phyloP scores from a whole-genome alignment of 2,113 vertebrate species.

The Prunella himalayana region DNA sequence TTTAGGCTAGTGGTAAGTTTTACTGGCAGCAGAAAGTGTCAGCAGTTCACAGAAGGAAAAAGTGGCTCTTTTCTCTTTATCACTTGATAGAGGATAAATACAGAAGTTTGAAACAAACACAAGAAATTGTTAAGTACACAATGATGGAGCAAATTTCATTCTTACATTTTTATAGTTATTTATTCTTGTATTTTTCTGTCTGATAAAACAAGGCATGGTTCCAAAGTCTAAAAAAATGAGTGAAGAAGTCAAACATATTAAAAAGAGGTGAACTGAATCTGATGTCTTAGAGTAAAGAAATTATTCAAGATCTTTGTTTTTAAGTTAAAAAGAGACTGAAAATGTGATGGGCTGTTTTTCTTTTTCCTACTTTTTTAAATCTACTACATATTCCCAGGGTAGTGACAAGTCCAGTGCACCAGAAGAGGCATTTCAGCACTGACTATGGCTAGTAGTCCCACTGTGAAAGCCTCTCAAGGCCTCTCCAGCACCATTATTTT shows the following conservation, averaged over 20 bases:
- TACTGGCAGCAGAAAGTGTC: neutral
- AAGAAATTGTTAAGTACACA: neutral
- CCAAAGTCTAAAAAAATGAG: neutral
- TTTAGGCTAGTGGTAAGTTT: neutral
- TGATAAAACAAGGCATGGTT: neutral
- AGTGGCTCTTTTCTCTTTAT: neutral
- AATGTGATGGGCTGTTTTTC: fast-evolving
- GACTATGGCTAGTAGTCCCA: neutral
- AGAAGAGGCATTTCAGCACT: neutral
- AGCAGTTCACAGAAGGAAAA: neutral
- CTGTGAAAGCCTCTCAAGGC: neutral
- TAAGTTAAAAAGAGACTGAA: neutral
- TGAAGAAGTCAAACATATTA: neutral
- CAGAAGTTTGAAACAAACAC: neutral
- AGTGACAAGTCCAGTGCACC: neutral
- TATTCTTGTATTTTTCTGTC: neutral
- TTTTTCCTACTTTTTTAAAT: neutral
- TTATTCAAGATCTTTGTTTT: neutral
- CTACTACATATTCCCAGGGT: neutral
- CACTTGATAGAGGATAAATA: neutral
- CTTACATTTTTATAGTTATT: neutral
- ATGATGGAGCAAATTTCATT: neutral
- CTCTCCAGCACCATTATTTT: fast-evolving
- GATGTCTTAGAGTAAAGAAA: neutral
- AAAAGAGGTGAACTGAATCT: neutral